Conservation (phyloP, 2,888 invertebrate genomes). For the Harmothoe impar region DNA sequence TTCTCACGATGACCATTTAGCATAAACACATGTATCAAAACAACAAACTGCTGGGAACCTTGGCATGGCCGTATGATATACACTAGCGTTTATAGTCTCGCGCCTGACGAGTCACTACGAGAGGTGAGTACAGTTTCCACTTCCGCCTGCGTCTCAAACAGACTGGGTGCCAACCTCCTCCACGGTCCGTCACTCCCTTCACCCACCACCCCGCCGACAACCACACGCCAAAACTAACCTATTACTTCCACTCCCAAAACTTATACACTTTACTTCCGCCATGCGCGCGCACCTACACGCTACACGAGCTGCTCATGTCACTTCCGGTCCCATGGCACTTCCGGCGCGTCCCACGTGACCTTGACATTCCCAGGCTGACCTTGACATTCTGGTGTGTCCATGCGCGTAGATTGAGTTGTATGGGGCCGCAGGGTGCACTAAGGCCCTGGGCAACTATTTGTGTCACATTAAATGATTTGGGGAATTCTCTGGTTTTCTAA, state of each 20-base stretch:
- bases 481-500: too few relatives aligned
- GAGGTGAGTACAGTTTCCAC: too few relatives aligned
- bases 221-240: slow-evolving; percentile 38
- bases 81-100: too few relatives aligned
- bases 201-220: background rate
- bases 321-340: background rate
- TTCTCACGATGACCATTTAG: too few relatives aligned
- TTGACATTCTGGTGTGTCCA: background rate
- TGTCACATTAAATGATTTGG: too few relatives aligned
- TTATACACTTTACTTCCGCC: slow-evolving; percentile 8
- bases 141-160: background rate
- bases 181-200: slow-evolving; percentile 35
- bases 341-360: slow-evolving; percentile 21
- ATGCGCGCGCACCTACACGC: background rate
- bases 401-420: background rate
- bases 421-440: background rate
- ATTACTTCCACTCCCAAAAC: slow-evolving; percentile 46
- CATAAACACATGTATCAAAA: too few relatives aligned
- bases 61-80: too few relatives aligned
- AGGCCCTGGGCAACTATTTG: too few relatives aligned
- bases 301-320: slow-evolving; percentile 19
- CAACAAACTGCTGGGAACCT: too few relatives aligned
- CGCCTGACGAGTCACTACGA: too few relatives aligned
- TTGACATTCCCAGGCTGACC: slow-evolving; percentile 21
- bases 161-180: background rate